Base-by-base conservation (phyloP, 2,113 vertebrate genomes). In the Phylloscopus trochilus region DNA sequence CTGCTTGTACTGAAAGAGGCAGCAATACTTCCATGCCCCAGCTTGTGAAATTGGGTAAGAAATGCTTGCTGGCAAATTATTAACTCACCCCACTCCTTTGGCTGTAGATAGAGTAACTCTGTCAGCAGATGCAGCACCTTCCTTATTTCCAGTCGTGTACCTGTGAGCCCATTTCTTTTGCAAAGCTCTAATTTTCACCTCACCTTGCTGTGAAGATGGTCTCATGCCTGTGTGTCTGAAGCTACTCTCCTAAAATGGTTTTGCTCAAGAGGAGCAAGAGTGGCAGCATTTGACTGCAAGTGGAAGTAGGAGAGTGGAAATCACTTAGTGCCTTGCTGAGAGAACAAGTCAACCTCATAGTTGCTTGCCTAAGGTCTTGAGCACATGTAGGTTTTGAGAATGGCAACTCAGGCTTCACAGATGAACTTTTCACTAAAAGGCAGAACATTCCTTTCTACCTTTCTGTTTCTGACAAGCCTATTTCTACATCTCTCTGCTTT, bases 1-100 rank as follows among this genome's bases (percentile, higher is more conserved):
- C 99, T 11, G 99, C 99, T 44, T 99, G 98, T 82, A 99, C 99
- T 0, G 99, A 99, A 41, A 98, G 98, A 83, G 98, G 98, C 95
- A 98, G 98, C 60, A 99, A 99, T 89, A 98, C 98, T 7, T 99
- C 99, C 31, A 43, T 74, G n/a, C 98, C 98, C 4, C 98, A 95
- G 44, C 98, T 99, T 87, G 98, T 99, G 94, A 99, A 99, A 94
- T 96, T 99, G 86, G 99, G 99, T 99, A 96, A 97, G 90, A 60
- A 68, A 18, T 16, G 10, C 39, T 56, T 19, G 13, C 9, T 51
- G 6, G 21, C 77, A 28, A 62, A 16, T 47, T 27, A 17, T 21
- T 35, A 19, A 44, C 21, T 68, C 22, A 6, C 16, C 43, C 31
- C n/a, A 30, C 53, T 86, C 33, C 4, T 83, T 69, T 77, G 28